A percentile compares a stretch with the other conserved stretches of the same genome.
These are phyloP conservation scores for Meghimatium bilineatum DNA, from an alignment of 2,888 invertebrate species.

Conservation along the genomic window DNA sequence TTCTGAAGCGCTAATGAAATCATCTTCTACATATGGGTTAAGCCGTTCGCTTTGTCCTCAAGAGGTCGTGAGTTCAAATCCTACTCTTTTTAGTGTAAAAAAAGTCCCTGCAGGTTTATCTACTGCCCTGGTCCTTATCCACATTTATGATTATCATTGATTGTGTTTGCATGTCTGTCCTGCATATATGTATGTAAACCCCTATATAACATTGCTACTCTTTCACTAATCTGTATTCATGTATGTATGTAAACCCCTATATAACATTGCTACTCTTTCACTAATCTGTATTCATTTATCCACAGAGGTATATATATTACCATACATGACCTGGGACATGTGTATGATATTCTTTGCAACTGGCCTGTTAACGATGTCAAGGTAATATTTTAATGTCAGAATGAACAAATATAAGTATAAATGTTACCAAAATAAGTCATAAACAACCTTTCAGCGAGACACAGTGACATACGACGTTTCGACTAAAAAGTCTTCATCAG, in stretches of 20 bases:
- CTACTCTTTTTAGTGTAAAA: no score
- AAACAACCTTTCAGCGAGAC: no score
- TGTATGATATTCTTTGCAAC: slow-evolving; percentile 94
- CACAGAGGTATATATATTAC: slow-evolving; percentile 91
- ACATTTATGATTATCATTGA: not conserved
- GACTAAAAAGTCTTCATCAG: no score
- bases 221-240: not conserved
- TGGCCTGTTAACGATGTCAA: slow-evolving; percentile 84
- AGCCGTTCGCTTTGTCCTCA: no score
- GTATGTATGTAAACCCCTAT: not conserved
- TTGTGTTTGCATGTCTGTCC: not conserved
- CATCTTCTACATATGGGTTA: no score
- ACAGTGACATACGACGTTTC: no score
- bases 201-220: not conserved
- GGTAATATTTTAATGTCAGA: slow-evolving; percentile 62
- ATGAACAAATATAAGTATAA: no score
- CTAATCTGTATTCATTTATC: slow-evolving; percentile 23
- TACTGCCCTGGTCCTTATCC: not conserved
- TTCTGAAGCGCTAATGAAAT: no score
- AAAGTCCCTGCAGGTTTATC: no score
- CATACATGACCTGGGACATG: slow-evolving; percentile 94
- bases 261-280: not conserved
- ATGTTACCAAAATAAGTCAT: no score
- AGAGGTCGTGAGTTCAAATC: no score
- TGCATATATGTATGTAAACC: no score